Conservation (phyloP, 2,113 vertebrate species). For the Hyaena hyaena region DNA sequence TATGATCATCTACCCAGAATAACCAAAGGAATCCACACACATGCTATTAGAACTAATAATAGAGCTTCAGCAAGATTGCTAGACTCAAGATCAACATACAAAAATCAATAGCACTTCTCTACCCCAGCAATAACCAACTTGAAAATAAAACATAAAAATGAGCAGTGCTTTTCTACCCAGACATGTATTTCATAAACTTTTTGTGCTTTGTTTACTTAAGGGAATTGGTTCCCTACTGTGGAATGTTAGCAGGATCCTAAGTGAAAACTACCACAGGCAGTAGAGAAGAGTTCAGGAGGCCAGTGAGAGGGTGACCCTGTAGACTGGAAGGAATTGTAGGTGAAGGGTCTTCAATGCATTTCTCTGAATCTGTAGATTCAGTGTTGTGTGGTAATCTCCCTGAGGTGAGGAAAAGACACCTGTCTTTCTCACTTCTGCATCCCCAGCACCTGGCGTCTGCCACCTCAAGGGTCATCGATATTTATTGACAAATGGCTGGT, state of each 20-base stretch:
- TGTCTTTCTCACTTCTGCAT: neutral
- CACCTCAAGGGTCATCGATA: neutral
- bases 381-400: slow-evolving; percentile 21
- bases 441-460: neutral
- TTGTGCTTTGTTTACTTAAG: slow-evolving; percentile 57
- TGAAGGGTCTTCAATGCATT: slow-evolving; percentile 69
- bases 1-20: slow-evolving; percentile 34
- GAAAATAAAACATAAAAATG: slow-evolving; percentile 60
- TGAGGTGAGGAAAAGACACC: neutral
- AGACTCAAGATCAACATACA: slow-evolving; percentile 42
- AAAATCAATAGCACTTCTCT: slow-evolving; percentile 56
- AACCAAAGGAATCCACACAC: slow-evolving; percentile 13
- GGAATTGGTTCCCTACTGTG: slow-evolving; percentile 47
- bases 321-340: slow-evolving; percentile 67
- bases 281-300: neutral
- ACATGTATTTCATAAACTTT: slow-evolving; percentile 48
- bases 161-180: neutral
- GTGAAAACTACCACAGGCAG: slow-evolving; percentile 40
- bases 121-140: neutral
- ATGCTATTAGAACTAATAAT: slow-evolving; percentile 40
- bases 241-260: neutral
- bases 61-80: slow-evolving; percentile 24
- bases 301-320: neutral
- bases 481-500: slow-evolving; percentile 8
- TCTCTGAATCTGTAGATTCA: slow-evolving; percentile 65